Evolutionary conservation across 2,888 invertebrate species (phyloP).

Genomic region (Mamestra brassicae): DNA sequence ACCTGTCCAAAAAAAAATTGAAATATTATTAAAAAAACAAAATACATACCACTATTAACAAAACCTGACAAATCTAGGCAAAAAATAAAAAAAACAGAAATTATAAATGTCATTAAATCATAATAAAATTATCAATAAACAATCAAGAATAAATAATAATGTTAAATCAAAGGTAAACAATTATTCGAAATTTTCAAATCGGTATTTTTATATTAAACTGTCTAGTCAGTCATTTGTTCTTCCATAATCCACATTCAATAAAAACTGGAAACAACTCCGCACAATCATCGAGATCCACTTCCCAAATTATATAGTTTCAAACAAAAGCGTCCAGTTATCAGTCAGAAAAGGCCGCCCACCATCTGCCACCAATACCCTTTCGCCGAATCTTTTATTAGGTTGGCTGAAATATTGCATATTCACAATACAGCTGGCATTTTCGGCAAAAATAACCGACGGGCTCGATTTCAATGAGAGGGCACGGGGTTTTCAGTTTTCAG

Average conservation of each 20-base stretch:
- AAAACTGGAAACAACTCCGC: slow-evolving; percentile 15
- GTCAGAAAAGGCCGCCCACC: slow-evolving; percentile 61
- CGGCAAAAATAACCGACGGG: slow-evolving; percentile 68
- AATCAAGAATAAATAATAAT: too few relatives aligned
- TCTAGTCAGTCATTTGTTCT: neutral
- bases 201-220: too few relatives aligned
- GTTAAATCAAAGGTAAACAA: too few relatives aligned
- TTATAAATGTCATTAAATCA: too few relatives aligned
- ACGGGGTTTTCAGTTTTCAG: slow-evolving; percentile 47
- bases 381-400: slow-evolving; percentile 78
- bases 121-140: too few relatives aligned
- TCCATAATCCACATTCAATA: slow-evolving; percentile 15
- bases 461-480: slow-evolving; percentile 72
- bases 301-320: slow-evolving; percentile 52
- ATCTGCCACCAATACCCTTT: slow-evolving; percentile 71
- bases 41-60: too few relatives aligned
- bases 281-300: slow-evolving; percentile 27
- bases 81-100: too few relatives aligned
- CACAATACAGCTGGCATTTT: slow-evolving; percentile 77
- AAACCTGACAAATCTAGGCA: too few relatives aligned
- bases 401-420: slow-evolving; percentile 83
- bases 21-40: too few relatives aligned
- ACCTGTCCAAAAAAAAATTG: too few relatives aligned
- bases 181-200: neutral
- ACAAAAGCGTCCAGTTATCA: slow-evolving; percentile 61